Base-by-base conservation (phyloP, 2,113 vertebrate genomes). In the Menidia beryllina region DNA sequence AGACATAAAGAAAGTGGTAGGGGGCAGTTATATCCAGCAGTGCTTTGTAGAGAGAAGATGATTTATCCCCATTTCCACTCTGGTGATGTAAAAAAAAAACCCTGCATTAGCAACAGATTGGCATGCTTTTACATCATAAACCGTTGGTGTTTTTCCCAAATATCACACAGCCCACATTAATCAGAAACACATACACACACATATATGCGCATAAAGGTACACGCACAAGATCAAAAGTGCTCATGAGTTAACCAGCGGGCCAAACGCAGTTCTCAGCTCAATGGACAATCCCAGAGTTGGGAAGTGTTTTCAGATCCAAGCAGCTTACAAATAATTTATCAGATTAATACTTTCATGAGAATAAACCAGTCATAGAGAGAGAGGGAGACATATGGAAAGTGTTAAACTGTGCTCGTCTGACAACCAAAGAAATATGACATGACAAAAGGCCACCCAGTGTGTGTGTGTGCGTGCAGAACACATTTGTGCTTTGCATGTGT, bases 311-410 rank as follows among this genome's bases (percentile, higher is more conserved):
- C 76, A 83, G 77, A 74, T 82, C 72, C 87, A 90, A 90, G 87
- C 87, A 67, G 85, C 87, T 91, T 90, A 91, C 71, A 83, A 90
- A 84, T 91, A 83, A 89, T 85, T 89, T 90, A 91, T 89, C 86
- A 92, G 88, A 91, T 90, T 92, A 92, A 84, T 89, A 86, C 85
- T 88, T 85, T 89, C 72, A 88, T 79, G 81, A 89, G 85, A 89
- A 84, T 86, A 81, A 89, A 87, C 57, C 76, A 83, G 74, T 88
- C 83, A 90, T 70, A 84, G 79, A 82, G 75, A 85, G 84, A 88
- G 79, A 82, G 75, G 84, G 84, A 88, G 76, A 74, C 85, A 87
- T 86, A 85, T 81, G 77, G 84, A 83, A 90, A 50, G 81, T 86
- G 86, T 82, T 87, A 75, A 77, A 88, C 65, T 76, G 78, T 48